Evolutionary conservation across 2,888 invertebrate genomes (phyloP).

Genomic region (Chrysina gloriosa): DNA sequence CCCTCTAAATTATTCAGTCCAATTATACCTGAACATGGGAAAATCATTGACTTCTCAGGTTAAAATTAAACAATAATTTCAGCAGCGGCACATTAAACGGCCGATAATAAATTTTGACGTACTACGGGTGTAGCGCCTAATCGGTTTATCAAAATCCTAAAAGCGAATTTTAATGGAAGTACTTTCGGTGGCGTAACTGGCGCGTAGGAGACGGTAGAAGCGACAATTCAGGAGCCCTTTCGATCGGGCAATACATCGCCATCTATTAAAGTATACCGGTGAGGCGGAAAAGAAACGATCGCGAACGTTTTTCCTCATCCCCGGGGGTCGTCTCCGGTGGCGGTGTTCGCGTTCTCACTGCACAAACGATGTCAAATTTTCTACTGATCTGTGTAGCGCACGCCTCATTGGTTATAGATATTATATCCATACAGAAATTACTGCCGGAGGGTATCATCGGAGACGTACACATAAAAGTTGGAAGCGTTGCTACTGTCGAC

Average conservation of each 20-base stretch:
- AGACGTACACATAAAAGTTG: constrained; percentile 52
- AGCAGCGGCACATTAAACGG: not conserved
- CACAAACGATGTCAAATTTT: constrained; percentile 34
- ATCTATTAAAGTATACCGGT: constrained; percentile 18
- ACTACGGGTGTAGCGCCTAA: not conserved
- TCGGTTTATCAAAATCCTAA: constrained; percentile 8
- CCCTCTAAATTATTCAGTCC: constrained; percentile 8
- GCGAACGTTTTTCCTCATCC: not conserved
- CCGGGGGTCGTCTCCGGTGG: not conserved
- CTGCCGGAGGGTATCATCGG: constrained; percentile 50
- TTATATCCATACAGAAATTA: constrained; percentile 53
- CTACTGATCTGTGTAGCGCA: constrained; percentile 45
- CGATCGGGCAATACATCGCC: constrained; percentile 5
- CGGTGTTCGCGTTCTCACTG: not conserved
- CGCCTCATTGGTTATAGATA: constrained; percentile 53
- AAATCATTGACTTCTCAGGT: not conserved
- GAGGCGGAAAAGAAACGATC: constrained; percentile 19
- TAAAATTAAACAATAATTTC: constrained; percentile 1
- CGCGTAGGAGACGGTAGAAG: not conserved
- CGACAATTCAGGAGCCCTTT: not conserved
- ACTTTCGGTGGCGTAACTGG: not conserved
- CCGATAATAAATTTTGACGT: not conserved
- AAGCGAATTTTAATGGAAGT: constrained; percentile 4
- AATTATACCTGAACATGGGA: constrained; percentile 1
- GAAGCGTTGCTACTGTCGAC: constrained; percentile 51